phyloP scores from a whole-genome alignment of 1,140 invertebrate species.

The Pemphigus obesinymphae region DNA sequence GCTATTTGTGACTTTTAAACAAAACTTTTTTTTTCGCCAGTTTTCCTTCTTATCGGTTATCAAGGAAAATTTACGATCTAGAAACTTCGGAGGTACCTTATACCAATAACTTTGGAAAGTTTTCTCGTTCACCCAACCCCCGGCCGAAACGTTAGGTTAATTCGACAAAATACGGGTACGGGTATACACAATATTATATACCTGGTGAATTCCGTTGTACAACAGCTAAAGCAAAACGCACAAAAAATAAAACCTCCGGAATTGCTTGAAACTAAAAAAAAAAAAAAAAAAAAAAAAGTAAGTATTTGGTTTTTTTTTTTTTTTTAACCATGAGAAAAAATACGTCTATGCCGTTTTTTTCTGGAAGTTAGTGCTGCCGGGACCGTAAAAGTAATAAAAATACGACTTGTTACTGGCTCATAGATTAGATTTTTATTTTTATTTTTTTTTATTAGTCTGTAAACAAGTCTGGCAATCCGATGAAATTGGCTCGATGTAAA shows the following conservation, averaged over 20 bases:
- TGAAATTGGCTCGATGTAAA: neutral
- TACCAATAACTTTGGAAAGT: constrained; percentile 32
- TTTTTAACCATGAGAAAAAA: neutral
- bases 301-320: neutral
- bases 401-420: neutral
- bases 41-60: constrained; percentile 18
- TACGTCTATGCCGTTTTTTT: neutral
- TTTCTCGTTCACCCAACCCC: no score
- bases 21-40: neutral
- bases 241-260: neutral
- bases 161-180: neutral
- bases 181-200: neutral
- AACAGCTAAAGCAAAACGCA: neutral
- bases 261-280: neutral
- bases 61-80: constrained; percentile 28
- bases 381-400: constrained; percentile 10
- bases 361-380: neutral
- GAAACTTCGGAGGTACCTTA: constrained; percentile 30
- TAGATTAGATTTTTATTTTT: neutral
- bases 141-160: constrained; percentile 14
- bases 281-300: neutral
- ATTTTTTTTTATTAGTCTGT: constrained; percentile 12
- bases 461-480: neutral
- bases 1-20: constrained; percentile 35
- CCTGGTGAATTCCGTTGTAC: neutral